Percentiles rank a stretch among this genome's conserved stretches.
These are phyloP conservation scores for Coendou prehensilis DNA, from an alignment of 2,797 vertebrate species.

Conservation along the genomic window DNA sequence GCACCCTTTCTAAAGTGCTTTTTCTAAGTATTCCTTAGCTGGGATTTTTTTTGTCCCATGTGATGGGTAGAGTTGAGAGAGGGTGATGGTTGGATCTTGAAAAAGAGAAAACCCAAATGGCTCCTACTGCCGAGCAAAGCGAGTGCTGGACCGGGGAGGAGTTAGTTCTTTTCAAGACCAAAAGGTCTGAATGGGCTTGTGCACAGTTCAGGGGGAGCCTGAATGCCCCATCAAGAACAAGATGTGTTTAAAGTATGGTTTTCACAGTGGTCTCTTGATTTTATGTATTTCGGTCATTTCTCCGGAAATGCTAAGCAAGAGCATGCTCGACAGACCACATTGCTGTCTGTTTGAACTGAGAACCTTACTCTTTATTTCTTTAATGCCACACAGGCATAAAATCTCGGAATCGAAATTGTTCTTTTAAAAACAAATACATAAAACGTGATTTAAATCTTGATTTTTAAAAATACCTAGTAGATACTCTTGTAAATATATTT, in stretches of 20 bases:
- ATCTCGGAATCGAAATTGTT: conserved; percentile 2
- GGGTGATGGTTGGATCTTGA: background rate
- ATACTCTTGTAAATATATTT: conserved; percentile 17
- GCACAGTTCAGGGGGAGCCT: background rate
- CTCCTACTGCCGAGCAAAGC: background rate
- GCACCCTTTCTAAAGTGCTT: background rate
- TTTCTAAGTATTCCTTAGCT: background rate
- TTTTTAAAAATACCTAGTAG: background rate
- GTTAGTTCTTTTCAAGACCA: conserved; percentile 40
- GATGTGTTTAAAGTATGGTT: background rate
- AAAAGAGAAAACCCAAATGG: conserved; percentile 19
- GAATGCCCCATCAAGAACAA: background rate
- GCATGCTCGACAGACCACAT: background rate
- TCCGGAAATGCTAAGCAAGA: background rate
- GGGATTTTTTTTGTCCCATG: conserved; percentile 20
- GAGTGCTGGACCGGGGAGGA: background rate
- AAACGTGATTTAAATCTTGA: background rate
- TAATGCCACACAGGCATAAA: conserved; percentile 33
- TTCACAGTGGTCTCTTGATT: conserved; percentile 10
- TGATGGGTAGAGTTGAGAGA: conserved; percentile 6
- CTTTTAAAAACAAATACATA: background rate
- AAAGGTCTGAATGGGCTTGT: conserved; percentile 3
- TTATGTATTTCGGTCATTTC: background rate
- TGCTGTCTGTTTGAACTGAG: background rate
- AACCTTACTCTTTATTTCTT: background rate